A percentile compares a stretch with the other conserved stretches of the same genome.
Evolutionary conservation across 2,888 invertebrate genomes (phyloP).

Genomic region (Laspeyria flexula): DNA sequence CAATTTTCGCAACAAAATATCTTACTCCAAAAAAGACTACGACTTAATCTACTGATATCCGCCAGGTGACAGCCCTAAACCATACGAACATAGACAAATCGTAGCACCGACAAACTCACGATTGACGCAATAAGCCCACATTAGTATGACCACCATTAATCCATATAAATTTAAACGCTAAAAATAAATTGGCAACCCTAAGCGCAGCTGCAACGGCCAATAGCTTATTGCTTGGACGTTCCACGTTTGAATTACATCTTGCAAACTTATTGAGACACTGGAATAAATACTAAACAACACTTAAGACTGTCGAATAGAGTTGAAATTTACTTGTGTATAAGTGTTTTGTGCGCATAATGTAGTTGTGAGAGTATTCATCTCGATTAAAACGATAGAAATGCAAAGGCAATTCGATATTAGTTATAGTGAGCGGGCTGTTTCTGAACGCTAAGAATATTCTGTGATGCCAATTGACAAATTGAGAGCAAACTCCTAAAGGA

Average conservation of each 20-base stretch:
- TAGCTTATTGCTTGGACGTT: constrained; percentile 78
- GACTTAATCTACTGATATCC: constrained; percentile 11
- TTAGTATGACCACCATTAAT: constrained; percentile 70
- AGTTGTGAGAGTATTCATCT: constrained; percentile 30
- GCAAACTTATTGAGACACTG: constrained; percentile 49
- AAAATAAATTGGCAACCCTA: constrained; percentile 82
- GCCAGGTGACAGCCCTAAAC: constrained; percentile 43
- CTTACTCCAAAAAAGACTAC: constrained; percentile 4
- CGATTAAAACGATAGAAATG: constrained; percentile 49
- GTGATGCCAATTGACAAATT: constrained; percentile 40
- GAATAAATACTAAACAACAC: constrained; percentile 15
- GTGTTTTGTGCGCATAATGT: constrained; percentile 5
- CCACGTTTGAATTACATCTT: constrained; percentile 65
- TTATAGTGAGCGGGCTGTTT: constrained; percentile 25
- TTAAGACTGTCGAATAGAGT: constrained; percentile 17
- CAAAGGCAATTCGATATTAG: constrained; percentile 33
- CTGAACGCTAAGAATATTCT: constrained; percentile 30
- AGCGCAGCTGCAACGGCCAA: constrained; percentile 77
- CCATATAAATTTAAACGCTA: constrained; percentile 73
- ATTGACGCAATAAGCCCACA: constrained; percentile 68
- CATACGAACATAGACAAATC: constrained; percentile 43
- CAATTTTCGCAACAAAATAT: not conserved
- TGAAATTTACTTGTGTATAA: constrained; percentile 20
- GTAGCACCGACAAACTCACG: constrained; percentile 44
- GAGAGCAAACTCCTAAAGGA: constrained; percentile 6